phyloP scores from a whole-genome alignment of 92 coral and sea anemone genomes.

The Porites lobata region DNA sequence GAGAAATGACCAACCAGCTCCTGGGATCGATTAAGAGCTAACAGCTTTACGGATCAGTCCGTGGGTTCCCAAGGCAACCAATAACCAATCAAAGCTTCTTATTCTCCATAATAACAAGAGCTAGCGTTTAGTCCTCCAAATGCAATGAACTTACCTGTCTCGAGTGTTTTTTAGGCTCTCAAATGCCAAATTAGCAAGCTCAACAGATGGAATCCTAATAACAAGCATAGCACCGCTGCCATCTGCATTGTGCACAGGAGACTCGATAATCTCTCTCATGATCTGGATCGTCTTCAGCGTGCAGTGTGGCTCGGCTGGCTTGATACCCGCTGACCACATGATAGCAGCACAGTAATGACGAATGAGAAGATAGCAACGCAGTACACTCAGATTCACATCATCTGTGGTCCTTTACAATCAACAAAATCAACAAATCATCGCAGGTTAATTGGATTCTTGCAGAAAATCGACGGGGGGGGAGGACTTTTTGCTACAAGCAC shows the following conservation, averaged over 20 bases:
- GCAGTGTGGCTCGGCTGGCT: conserved; percentile 99
- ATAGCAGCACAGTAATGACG: conserved; percentile 99
- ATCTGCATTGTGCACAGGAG: conserved; percentile 90
- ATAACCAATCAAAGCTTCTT: no score
- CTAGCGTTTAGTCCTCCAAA: no score
- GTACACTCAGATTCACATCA: conserved; percentile 89
- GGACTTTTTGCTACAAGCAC: no score
- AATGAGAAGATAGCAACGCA: conserved; percentile 92
- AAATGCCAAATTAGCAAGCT: conserved; percentile 88
- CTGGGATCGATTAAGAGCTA: no score
- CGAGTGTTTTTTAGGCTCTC: conserved; percentile 92
- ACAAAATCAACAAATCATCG: background rate
- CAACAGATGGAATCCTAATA: conserved; percentile 90
- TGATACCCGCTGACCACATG: conserved; percentile 99
- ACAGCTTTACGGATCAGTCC: no score
- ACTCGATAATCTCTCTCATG: conserved; percentile 95
- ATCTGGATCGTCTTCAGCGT: conserved; percentile 97
- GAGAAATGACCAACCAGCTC: no score
- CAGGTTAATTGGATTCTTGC: no score
- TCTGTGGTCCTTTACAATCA: conserved; percentile 75
- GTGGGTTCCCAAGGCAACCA: no score
- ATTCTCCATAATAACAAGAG: background rate
- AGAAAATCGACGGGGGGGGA: no score
- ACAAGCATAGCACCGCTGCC: conserved; percentile 98
- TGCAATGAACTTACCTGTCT: conserved; percentile 81